Conservation (phyloP, 2,888 invertebrate genomes). For the Eupithecia dodoneata region DNA sequence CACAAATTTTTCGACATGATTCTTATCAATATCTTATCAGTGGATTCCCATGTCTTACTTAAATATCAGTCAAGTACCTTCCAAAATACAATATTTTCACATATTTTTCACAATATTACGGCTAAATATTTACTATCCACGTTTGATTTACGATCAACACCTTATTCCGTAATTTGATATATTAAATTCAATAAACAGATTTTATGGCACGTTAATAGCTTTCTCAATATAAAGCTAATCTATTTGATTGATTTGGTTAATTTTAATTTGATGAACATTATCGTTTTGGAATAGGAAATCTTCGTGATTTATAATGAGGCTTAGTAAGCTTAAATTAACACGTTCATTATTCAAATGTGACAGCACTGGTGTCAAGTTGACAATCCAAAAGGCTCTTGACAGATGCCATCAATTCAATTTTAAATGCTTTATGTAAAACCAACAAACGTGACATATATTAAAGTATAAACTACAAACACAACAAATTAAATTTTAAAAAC, state of each 20-base stretch:
- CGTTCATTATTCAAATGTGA: constrained; percentile 13
- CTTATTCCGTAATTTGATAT: constrained; percentile 32
- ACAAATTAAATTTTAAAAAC: too few relatives aligned
- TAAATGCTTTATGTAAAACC: not conserved
- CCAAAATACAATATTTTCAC: constrained; percentile 23
- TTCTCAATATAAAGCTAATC: constrained; percentile 37
- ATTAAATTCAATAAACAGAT: constrained; percentile 27
- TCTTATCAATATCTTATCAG: constrained; percentile 45
- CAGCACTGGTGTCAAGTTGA: constrained; percentile 12
- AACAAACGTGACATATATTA: not conserved
- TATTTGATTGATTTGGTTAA: constrained; percentile 42
- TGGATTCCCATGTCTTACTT: constrained; percentile 48
- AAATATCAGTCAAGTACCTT: constrained; percentile 38
- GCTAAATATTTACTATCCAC: constrained; percentile 40
- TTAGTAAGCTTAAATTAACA: constrained; percentile 21
- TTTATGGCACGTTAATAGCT: constrained; percentile 38
- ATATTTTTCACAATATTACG: constrained; percentile 20
- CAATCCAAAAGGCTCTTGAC: constrained; percentile 7
- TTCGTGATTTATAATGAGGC: constrained; percentile 24
- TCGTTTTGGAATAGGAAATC: constrained; percentile 32
- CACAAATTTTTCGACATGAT: constrained; percentile 49
- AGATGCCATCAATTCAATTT: constrained; percentile 1
- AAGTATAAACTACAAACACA: too few relatives aligned
- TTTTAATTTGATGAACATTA: constrained; percentile 35
- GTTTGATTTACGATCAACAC: constrained; percentile 36